Base-by-base conservation (phyloP, 2,888 invertebrate genomes). In the Phaonia tiefii region DNA sequence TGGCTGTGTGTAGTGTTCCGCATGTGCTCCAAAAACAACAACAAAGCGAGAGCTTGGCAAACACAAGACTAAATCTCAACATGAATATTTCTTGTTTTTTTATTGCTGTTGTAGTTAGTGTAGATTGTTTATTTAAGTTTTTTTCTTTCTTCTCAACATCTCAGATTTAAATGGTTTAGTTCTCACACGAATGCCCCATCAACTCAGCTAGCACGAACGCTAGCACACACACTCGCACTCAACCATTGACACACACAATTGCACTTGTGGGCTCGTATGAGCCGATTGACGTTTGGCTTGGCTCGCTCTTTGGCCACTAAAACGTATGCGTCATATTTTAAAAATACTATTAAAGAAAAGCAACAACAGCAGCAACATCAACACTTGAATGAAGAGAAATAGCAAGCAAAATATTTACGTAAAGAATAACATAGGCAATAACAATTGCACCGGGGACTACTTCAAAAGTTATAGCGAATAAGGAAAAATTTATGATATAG, bases 311-410 rank as follows among this genome's bases (percentile, higher is more conserved):
- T 60, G 73, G 69, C 58, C 22, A 69, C 56, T 26, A n/a, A 10
- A 72, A 74, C 79, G 54, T 81, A 87, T 88, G 88, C 87, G 88
- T 89, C 88, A 88, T 89, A 87, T 87, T 87, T 89, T 89, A 88
- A 85, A 88, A 88, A 88, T 88, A 89, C 70, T 70, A 54, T 66
- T 58, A 44, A 66, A 65, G 25, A 31, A 67, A 73, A 58, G 22
- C 63, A 60, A 63, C 63, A 39, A 39, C 39, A 60, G 15, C 39
- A 58, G 26, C 37, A 51, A 7, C 11, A 69, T 39, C 39, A 54
- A 17, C 22, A 69, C 25, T 17, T n/a, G 56, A 17, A 56, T 26
- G 15, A 7, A 69, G 46, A 67, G 25, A 37, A 49, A 56, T 46
- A 54, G 39, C 11, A 69, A 65, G n/a, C 69, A 73, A 31, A 67